Evolutionary conservation across 1,140 invertebrate species (phyloP).

Genomic region (Cydia pomonella): DNA sequence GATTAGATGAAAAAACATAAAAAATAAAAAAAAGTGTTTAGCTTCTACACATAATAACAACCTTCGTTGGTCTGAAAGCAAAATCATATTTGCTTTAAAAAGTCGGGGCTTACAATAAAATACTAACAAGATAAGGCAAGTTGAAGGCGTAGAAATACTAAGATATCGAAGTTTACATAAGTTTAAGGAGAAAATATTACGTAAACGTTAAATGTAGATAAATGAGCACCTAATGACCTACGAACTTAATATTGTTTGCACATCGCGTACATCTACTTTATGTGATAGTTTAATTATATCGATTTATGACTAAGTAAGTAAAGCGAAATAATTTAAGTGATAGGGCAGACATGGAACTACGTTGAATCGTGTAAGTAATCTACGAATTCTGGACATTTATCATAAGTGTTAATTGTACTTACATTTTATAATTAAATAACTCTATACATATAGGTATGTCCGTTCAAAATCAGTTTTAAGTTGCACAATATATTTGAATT

Average conservation of each 20-base stretch:
- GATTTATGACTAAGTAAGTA: not conserved
- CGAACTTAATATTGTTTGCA: not conserved
- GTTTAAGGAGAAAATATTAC: not conserved
- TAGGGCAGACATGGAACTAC: too few species aligned
- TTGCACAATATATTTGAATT: too few species aligned
- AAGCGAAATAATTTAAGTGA: not conserved
- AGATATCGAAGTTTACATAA: not conserved
- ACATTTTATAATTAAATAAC: too few species aligned
- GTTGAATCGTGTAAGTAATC: too few species aligned
- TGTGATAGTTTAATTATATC: not conserved
- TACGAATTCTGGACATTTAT: too few species aligned
- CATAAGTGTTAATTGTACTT: too few species aligned
- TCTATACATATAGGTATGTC: too few species aligned
- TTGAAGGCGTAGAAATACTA: not conserved
- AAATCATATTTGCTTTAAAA: not conserved
- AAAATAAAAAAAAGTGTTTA: not conserved
- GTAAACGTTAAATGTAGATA: slow-evolving; percentile 2
- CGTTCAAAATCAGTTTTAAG: too few species aligned
- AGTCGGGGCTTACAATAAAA: not conserved
- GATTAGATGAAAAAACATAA: not conserved
- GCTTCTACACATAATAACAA: too few species aligned
- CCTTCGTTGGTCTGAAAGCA: not conserved
- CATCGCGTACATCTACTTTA: not conserved
- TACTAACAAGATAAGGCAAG: not conserved
- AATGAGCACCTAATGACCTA: not conserved